Conservation (phyloP, 64 coral and sea anemone genomes). For the Porites australiensis region DNA sequence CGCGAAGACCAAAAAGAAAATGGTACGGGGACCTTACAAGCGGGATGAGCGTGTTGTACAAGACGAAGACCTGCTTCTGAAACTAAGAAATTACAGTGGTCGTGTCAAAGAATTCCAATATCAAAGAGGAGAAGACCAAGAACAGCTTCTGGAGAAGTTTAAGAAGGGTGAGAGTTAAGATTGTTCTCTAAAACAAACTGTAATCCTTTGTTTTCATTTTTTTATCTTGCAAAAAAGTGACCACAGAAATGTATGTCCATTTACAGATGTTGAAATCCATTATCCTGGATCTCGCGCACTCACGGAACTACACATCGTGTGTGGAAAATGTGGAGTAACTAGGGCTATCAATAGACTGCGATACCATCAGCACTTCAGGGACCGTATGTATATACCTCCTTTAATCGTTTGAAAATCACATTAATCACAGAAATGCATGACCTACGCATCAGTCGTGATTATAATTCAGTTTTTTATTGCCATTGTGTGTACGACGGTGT, state of each 20-base stretch:
- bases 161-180: neutral
- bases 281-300: neutral
- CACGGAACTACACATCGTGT: slow-evolving; percentile 17
- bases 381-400: slow-evolving; percentile 15
- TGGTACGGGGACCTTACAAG: too few species aligned
- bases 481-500: neutral
- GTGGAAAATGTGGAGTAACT: slow-evolving; percentile 10
- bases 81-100: neutral
- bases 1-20: too few species aligned
- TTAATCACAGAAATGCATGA: neutral
- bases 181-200: neutral
- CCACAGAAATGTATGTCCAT: neutral
- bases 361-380: neutral
- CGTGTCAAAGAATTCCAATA: neutral
- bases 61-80: neutral
- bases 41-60: too few species aligned
- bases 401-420: neutral
- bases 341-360: neutral
- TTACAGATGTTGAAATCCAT: slow-evolving; percentile 12
- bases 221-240: neutral
- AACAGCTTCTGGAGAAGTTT: neutral
- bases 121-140: slow-evolving; percentile 2
- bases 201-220: neutral
- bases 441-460: neutral
- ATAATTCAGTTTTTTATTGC: neutral